These are phyloP conservation scores for Chydorus sphaericus DNA, from an alignment of 2,888 invertebrate genomes.

Conservation along the genomic window DNA sequence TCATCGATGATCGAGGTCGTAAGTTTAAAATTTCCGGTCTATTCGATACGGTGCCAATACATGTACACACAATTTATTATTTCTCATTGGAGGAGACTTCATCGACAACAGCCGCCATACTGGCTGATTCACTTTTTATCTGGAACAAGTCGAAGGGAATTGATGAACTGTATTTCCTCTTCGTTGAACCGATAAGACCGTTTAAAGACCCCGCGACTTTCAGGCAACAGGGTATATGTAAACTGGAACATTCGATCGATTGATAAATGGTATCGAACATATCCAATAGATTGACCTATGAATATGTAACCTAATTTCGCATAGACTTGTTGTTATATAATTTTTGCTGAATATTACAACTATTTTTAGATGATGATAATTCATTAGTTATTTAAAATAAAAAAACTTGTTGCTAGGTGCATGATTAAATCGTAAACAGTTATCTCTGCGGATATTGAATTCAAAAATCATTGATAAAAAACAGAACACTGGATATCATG, in stretches of 20 bases:
- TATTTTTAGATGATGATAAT: no score
- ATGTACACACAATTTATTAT: no score
- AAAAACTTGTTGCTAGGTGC: no score
- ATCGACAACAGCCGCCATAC: not conserved
- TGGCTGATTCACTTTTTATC: not conserved
- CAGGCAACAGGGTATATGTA: not conserved
- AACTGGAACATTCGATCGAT: not conserved
- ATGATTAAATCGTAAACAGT: no score
- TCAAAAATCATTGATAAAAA: no score
- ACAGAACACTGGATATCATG: no score
- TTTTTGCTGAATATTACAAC: no score
- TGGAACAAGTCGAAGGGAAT: not conserved
- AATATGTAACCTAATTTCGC: no score
- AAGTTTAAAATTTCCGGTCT: constrained; percentile 3
- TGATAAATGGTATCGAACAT: not conserved
- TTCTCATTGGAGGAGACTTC: not conserved
- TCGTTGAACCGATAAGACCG: not conserved
- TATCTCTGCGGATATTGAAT: no score
- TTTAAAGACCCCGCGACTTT: not conserved
- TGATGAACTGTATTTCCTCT: constrained; percentile 5
- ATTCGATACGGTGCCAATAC: not conserved
- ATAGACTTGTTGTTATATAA: no score
- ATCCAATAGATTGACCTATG: no score
- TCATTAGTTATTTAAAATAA: no score
- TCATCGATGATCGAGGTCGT: constrained; percentile 1